A percentile compares a stretch with the other conserved stretches of the same genome.
These are phyloP conservation scores for Cactoblastis cactorum DNA, from an alignment of 2,888 invertebrate genomes.

Conservation along the genomic window DNA sequence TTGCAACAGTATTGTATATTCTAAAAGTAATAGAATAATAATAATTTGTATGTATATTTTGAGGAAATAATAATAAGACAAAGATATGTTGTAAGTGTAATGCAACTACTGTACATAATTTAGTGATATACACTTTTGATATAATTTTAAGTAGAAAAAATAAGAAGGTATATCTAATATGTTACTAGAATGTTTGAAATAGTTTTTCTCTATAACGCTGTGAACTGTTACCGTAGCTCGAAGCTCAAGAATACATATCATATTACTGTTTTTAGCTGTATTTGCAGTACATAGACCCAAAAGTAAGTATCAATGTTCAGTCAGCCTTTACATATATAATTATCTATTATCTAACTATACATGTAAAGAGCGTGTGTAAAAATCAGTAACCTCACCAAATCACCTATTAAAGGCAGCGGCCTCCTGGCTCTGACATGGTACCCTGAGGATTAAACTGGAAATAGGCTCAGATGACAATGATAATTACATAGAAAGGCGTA, in stretches of 20 bases:
- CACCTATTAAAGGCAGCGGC: too few relatives aligned
- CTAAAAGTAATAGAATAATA: conserved; percentile 25
- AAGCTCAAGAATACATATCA: conserved; percentile 74
- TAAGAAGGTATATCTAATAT: conserved; percentile 17
- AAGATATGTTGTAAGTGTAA: conserved; percentile 31
- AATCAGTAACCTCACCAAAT: too few relatives aligned
- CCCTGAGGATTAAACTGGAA: too few relatives aligned
- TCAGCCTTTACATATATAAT: neutral
- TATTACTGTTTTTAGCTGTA: conserved; percentile 27
- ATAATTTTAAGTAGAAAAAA: conserved; percentile 35
- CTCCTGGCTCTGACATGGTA: too few relatives aligned
- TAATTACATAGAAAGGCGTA: too few relatives aligned
- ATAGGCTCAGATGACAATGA: too few relatives aligned
- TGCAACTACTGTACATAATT: conserved; percentile 65
- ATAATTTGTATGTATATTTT: conserved; percentile 46
- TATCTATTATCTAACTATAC: too few relatives aligned
- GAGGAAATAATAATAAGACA: conserved; percentile 36
- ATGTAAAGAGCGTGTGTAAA: too few relatives aligned
- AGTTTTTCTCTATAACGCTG: conserved; percentile 29
- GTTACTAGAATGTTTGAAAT: conserved; percentile 21
- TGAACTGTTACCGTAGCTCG: conserved; percentile 62
- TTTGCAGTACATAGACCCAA: conserved; percentile 3
- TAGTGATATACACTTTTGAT: conserved; percentile 49
- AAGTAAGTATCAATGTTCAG: neutral
- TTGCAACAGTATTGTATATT: conserved; percentile 43